Percentiles rank a stretch among this genome's conserved stretches.
Conservation (phyloP, 1,140 invertebrate species). For the Augochlora pura region DNA sequence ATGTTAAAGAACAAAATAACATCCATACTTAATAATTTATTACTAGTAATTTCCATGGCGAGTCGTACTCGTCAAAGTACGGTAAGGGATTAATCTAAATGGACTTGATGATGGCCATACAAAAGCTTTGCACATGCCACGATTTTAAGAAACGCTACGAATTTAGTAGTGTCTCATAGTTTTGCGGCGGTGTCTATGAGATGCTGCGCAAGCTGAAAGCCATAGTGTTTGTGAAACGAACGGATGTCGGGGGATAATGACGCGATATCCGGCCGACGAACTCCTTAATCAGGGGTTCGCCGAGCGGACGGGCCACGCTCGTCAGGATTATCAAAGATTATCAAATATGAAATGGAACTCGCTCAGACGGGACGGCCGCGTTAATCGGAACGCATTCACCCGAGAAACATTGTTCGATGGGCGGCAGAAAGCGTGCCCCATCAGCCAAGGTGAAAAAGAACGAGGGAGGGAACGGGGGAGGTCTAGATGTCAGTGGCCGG, state of each 20-base stretch:
- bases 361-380: not conserved
- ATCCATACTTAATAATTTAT: no score
- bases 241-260: constrained; percentile 18
- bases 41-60: no score
- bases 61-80: no score
- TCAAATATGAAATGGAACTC: constrained; percentile 27
- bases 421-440: not conserved
- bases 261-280: not conserved
- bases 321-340: constrained; percentile 31
- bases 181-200: not conserved
- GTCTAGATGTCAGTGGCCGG: constrained; percentile 17
- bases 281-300: constrained; percentile 18
- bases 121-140: no score
- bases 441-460: not conserved
- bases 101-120: no score
- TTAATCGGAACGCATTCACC: constrained; percentile 18
- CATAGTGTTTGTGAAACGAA: not conserved
- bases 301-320: not conserved
- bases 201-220: not conserved
- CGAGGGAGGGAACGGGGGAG: constrained; percentile 30
- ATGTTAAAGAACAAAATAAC: no score
- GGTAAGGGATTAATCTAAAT: no score
- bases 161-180: no score
- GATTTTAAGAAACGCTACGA: no score
- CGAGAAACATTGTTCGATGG: constrained; percentile 23